Conservation (phyloP, 92 coral and sea anemone species). For the Ricordea florida region DNA sequence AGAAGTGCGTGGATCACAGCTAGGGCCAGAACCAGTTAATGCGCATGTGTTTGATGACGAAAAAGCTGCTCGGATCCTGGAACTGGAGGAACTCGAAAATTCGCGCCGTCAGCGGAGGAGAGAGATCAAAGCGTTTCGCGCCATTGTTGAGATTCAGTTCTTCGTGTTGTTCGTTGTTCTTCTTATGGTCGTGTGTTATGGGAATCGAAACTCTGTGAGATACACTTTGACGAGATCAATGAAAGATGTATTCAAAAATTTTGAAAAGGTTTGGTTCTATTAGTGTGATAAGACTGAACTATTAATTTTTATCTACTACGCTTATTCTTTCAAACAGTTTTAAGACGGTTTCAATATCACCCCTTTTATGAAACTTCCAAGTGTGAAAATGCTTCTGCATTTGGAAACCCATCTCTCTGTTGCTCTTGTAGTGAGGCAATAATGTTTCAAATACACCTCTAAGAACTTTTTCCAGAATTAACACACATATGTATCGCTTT, state of each 20-base stretch:
- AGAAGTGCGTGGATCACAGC: conserved; percentile 6
- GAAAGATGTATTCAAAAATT: conserved; percentile 32
- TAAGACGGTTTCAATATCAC: no score
- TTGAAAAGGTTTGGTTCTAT: conserved; percentile 60
- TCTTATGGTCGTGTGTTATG: conserved; percentile 82
- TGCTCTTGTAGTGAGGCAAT: no score
- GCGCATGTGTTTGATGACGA: not conserved
- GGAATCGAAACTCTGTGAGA: conserved; percentile 68
- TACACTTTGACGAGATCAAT: conserved; percentile 67
- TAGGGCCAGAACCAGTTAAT: not conserved
- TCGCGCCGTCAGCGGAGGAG: conserved; percentile 61
- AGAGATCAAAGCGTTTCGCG: conserved; percentile 66
- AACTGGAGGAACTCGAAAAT: conserved; percentile 58
- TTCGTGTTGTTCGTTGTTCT: conserved; percentile 74
- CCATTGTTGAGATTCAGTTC: conserved; percentile 60
- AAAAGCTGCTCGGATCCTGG: conserved; percentile 39
- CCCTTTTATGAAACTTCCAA: no score
- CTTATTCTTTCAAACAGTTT: not conserved
- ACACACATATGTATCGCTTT: no score
- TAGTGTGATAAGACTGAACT: no score
- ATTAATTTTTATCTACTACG: no score
- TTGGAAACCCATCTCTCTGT: no score
- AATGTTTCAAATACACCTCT: no score
- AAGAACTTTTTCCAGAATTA: no score
- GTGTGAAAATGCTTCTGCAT: no score